phyloP scores from a whole-genome alignment of 2,113 vertebrate genomes.

The Pelmatolapia mariae region DNA sequence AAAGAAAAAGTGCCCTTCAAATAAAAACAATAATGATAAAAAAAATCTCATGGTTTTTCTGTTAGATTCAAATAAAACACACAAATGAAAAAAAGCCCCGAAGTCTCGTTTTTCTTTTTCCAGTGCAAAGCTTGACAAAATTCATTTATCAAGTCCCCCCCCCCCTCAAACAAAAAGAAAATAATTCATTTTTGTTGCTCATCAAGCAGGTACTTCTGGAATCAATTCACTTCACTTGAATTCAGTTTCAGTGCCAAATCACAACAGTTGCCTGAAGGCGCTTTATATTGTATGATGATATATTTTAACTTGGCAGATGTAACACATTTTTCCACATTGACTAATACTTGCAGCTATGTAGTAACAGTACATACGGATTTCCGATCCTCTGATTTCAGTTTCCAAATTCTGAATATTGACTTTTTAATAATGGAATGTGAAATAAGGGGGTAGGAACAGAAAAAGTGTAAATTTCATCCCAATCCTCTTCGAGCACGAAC shows the following conservation, averaged over 20 bases:
- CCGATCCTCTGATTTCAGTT: background rate
- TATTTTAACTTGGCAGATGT: background rate
- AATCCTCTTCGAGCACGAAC: accelerated
- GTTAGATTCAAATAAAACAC: background rate
- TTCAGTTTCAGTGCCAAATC: background rate
- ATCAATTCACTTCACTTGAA: background rate
- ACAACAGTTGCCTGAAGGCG: background rate
- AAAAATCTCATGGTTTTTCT: background rate
- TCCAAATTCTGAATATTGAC: background rate
- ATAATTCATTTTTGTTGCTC: accelerated
- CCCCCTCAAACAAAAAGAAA: accelerated
- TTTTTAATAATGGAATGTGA: background rate
- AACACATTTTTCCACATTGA: background rate
- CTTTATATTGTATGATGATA: background rate
- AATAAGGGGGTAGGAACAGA: background rate
- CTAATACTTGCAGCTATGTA: accelerated
- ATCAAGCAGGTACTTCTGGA: background rate
- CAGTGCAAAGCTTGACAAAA: background rate
- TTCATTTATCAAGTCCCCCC: background rate
- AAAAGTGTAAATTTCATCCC: background rate
- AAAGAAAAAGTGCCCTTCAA: background rate
- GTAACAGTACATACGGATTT: background rate
- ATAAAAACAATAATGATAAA: background rate
- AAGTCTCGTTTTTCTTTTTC: background rate
- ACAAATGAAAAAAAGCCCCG: background rate